Evolutionary conservation across 2,797 vertebrate species (phyloP).

Genomic region (Megaceryle alcyon): DNA sequence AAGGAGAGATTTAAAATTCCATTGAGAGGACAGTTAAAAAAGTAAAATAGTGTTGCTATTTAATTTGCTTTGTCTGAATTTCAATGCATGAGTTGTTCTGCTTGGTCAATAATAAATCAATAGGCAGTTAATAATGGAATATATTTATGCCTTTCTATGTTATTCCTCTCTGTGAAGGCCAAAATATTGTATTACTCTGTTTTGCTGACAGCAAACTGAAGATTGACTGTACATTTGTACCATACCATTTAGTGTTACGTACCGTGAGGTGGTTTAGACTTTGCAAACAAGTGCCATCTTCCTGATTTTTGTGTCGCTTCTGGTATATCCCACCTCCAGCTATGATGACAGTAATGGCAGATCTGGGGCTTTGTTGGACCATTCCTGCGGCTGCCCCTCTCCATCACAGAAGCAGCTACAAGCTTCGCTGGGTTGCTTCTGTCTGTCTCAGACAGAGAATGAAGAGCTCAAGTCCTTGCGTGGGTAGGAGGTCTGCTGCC

Average conservation of each 20-base stretch:
- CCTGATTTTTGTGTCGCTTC: neutral
- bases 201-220: conserved; percentile 42
- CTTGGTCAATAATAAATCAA: conserved; percentile 43
- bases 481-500: conserved; percentile 52
- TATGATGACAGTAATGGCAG: neutral
- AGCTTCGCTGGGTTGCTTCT: neutral
- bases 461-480: conserved; percentile 25
- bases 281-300: neutral
- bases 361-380: neutral
- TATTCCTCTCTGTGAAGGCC: conserved; percentile 6
- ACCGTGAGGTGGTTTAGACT: conserved; percentile 17
- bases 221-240: neutral
- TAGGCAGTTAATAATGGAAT: conserved; percentile 30
- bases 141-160: conserved; percentile 40
- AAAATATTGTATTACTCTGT: conserved; percentile 47
- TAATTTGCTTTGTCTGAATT: conserved; percentile 31
- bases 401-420: neutral
- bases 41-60: neutral
- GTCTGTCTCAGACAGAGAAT: neutral
- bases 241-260: conserved; percentile 6
- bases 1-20: conserved; percentile 16
- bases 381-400: neutral
- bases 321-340: neutral
- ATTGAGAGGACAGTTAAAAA: conserved; percentile 2
- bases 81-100: neutral